phyloP scores from a whole-genome alignment of 1,140 invertebrate genomes.

The Diprion similis region DNA sequence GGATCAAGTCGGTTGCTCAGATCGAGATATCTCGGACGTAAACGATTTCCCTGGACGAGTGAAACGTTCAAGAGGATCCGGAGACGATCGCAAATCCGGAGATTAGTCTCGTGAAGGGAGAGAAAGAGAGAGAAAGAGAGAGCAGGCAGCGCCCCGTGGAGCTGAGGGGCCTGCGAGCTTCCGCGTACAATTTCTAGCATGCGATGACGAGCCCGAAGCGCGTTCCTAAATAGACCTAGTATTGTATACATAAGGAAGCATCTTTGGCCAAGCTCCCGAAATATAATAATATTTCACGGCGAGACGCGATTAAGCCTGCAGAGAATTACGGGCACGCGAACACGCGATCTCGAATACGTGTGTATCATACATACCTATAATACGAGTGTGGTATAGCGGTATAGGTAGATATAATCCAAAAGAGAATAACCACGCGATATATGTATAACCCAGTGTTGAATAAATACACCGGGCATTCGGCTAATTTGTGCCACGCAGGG shows the following conservation, averaged over 20 bases:
- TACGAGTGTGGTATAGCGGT: too few species aligned
- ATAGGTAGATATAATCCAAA: too few species aligned
- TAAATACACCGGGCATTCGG: neutral
- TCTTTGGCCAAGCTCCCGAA: conserved; percentile 40
- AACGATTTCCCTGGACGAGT: too few species aligned
- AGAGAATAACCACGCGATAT: neutral
- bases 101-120: neutral
- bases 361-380: neutral
- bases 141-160: neutral
- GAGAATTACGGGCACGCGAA: conserved; percentile 42
- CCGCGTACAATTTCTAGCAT: conserved; percentile 1
- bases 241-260: neutral
- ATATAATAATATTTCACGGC: conserved; percentile 47
- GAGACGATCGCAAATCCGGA: neutral
- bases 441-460: neutral
- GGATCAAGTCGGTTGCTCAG: too few species aligned
- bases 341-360: conserved; percentile 38
- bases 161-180: neutral
- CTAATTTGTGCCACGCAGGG: neutral
- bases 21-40: too few species aligned
- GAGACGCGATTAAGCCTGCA: conserved; percentile 32
- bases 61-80: too few species aligned
- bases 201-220: conserved; percentile 1
- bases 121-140: neutral
- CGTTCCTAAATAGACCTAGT: neutral